phyloP scores from a whole-genome alignment of 1,140 invertebrate species.

The Holcopasites calliopsidis region DNA sequence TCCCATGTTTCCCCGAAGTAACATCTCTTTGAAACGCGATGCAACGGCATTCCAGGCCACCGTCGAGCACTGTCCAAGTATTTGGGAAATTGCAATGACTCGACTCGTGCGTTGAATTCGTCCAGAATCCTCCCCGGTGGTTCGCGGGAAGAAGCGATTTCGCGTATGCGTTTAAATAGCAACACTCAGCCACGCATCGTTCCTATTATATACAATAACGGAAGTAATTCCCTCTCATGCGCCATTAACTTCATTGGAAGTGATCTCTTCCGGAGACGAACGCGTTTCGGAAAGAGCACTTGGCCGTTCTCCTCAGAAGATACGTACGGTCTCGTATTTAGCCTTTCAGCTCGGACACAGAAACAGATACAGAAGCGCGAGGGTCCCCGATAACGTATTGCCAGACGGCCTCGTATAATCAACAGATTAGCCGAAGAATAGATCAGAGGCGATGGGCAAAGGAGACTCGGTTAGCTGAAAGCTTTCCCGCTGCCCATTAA shows the following conservation, averaged over 20 bases:
- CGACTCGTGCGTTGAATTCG: neutral
- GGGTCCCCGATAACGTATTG: constrained; percentile 76
- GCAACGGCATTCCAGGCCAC: constrained; percentile 9
- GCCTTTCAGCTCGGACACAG: neutral
- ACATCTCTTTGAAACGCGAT: constrained; percentile 15
- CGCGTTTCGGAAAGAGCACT: constrained; percentile 54
- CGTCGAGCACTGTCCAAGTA: neutral
- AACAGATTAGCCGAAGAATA: constrained; percentile 79
- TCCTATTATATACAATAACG: constrained; percentile 18
- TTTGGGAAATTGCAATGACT: neutral
- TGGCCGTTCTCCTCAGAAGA: constrained; percentile 40
- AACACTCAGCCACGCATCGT: neutral
- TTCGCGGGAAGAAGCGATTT: too few relatives aligned
- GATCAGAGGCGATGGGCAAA: constrained; percentile 73
- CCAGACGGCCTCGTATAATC: constrained; percentile 78
- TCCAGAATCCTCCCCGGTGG: too few relatives aligned
- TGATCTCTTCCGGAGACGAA: constrained; percentile 22
- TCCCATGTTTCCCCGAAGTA: constrained; percentile 18
- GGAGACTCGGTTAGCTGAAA: constrained; percentile 78
- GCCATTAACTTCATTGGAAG: constrained; percentile 27
- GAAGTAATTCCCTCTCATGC: constrained; percentile 26
- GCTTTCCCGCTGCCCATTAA: constrained; percentile 78
- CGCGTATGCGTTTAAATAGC: neutral
- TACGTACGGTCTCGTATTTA: constrained; percentile 39
- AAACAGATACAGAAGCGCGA: constrained; percentile 31